Conservation (phyloP, 2,797 vertebrate species). For the Tachyglossus aculeatus region DNA sequence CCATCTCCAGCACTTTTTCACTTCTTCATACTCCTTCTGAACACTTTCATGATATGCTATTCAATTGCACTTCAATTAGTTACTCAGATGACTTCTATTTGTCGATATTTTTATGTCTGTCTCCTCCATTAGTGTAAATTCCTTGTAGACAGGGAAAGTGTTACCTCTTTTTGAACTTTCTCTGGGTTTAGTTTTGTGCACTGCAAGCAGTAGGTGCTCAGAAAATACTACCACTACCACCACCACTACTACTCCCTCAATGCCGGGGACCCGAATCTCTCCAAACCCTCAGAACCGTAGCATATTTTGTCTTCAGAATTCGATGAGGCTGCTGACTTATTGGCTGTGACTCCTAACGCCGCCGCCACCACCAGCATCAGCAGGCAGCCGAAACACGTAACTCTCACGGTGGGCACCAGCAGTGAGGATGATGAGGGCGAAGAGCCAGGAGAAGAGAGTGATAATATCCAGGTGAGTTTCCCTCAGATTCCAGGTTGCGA, state of each 20-base stretch:
- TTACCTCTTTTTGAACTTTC: not conserved
- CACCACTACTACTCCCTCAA: no score
- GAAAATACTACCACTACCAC: no score
- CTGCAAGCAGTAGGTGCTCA: no score
- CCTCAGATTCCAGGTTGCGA: no score
- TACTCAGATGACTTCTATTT: not conserved
- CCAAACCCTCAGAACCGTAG: not conserved
- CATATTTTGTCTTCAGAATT: constrained; percentile 74
- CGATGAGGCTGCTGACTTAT: constrained; percentile 80
- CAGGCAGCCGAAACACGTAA: constrained; percentile 29
- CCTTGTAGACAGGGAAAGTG: not conserved
- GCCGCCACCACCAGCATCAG: constrained; percentile 73
- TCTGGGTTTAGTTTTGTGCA: accelerated
- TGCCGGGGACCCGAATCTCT: no score
- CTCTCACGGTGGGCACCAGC: constrained; percentile 38
- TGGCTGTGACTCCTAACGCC: constrained; percentile 77
- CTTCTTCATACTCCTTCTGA: no score
- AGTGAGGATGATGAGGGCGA: constrained; percentile 42
- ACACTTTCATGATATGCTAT: no score
- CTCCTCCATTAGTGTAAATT: no score
- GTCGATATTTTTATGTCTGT: not conserved
- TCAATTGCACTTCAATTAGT: no score
- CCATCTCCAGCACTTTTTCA: no score
- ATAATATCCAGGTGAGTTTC: constrained; percentile 77
- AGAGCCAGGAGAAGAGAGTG: constrained; percentile 47